Evolutionary conservation across 2,888 invertebrate genomes (phyloP).

Genomic region (Nysson spinosus): DNA sequence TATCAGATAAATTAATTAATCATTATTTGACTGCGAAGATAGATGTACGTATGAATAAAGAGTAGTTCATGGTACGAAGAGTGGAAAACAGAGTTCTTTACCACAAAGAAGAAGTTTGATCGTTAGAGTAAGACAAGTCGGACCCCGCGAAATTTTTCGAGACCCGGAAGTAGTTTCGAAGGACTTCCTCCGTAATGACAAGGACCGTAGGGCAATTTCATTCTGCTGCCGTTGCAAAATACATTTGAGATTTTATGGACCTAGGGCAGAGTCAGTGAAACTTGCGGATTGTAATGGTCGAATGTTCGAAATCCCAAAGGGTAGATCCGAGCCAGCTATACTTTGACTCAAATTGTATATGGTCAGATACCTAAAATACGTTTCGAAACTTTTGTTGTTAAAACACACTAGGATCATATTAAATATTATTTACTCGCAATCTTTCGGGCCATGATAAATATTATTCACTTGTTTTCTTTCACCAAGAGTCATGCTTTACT

Average conservation of each 20-base stretch:
- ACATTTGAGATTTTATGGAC: constrained; percentile 63
- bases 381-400: constrained; percentile 11
- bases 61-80: not conserved
- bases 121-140: constrained; percentile 45
- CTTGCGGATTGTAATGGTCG: constrained; percentile 42
- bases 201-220: constrained; percentile 53
- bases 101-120: constrained; percentile 36
- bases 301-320: constrained; percentile 45
- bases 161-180: constrained; percentile 42
- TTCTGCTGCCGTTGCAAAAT: constrained; percentile 64
- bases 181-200: constrained; percentile 52
- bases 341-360: constrained; percentile 4
- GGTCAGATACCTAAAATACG: constrained; percentile 6
- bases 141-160: constrained; percentile 50
- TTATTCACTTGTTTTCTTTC: no score
- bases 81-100: constrained; percentile 1
- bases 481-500: no score
- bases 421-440: not conserved
- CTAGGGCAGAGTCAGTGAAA: constrained; percentile 51
- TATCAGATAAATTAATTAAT: no score
- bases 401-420: not conserved
- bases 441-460: constrained; percentile 8
- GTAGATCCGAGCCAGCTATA: constrained; percentile 15
- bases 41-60: not conserved
- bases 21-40: no score